Evolutionary conservation across 2,113 vertebrate species (phyloP).

Genomic region (Austrofundulus limnaeus): DNA sequence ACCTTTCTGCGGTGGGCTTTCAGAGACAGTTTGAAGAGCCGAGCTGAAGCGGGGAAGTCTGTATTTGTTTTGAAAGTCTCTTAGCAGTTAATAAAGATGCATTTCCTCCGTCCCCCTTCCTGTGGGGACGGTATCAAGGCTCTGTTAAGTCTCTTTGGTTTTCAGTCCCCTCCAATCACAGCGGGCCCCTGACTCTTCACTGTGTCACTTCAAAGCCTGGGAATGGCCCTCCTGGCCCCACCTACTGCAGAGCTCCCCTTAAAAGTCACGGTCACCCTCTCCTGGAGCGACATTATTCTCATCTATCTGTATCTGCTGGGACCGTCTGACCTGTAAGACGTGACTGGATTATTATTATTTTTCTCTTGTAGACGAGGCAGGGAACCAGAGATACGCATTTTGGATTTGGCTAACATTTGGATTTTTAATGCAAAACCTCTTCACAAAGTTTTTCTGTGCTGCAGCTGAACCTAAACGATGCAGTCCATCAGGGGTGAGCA

Average conservation of each 20-base stretch:
- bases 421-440: constrained; percentile 32
- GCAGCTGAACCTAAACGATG: constrained; percentile 58
- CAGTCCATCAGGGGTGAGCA: constrained; percentile 79
- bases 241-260: constrained; percentile 80
- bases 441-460: not conserved
- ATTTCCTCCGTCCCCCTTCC: constrained; percentile 83
- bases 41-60: constrained; percentile 48
- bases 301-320: constrained; percentile 37
- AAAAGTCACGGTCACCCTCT: constrained; percentile 74
- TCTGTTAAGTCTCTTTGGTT: constrained; percentile 94
- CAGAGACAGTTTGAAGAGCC: constrained; percentile 33
- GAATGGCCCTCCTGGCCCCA: constrained; percentile 79
- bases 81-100: constrained; percentile 86
- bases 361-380: constrained; percentile 1
- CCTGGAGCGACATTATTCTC: constrained; percentile 50
- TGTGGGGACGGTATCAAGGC: constrained; percentile 87
- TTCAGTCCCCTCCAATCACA: constrained; percentile 79
- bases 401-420: constrained; percentile 49
- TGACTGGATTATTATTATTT: constrained; percentile 49
- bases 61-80: constrained; percentile 86
- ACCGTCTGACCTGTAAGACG: constrained; percentile 9
- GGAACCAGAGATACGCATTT: not conserved
- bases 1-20: constrained; percentile 33
- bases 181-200: constrained; percentile 82
- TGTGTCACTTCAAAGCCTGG: constrained; percentile 90